Conservation (phyloP, 2,888 invertebrate species). For the Lacanobia wlatinum region DNA sequence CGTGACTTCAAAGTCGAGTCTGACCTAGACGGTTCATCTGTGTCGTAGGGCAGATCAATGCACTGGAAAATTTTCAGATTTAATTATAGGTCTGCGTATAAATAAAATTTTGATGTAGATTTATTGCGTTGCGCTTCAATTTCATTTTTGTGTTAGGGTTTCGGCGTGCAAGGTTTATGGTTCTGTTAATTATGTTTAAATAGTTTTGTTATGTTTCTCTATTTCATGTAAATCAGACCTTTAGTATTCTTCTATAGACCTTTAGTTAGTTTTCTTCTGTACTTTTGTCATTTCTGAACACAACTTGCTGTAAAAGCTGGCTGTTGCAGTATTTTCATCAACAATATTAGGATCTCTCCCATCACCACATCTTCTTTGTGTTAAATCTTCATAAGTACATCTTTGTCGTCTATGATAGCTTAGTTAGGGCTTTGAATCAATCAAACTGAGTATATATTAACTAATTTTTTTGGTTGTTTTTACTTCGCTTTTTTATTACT, state of each 20-base stretch:
- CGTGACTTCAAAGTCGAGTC: conserved; percentile 44
- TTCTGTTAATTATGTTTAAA: conserved; percentile 11
- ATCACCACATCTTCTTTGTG: neutral
- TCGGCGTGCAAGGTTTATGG: neutral
- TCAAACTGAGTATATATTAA: too few species aligned
- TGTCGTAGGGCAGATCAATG: conserved; percentile 15
- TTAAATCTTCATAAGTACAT: neutral
- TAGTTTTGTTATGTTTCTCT: neutral
- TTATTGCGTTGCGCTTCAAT: conserved; percentile 10
- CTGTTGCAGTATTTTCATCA: neutral
- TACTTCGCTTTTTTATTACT: too few species aligned
- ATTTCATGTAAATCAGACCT: neutral
- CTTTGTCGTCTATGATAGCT: neutral
- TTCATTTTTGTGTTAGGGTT: neutral
- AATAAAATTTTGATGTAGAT: conserved; percentile 2
- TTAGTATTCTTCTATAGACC: too few species aligned
- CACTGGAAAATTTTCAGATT: conserved; percentile 20
- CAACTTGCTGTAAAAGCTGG: too few species aligned
- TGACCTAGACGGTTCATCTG: conserved; percentile 23
- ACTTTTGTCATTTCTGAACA: neutral
- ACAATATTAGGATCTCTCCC: neutral
- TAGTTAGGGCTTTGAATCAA: too few species aligned
- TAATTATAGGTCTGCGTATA: neutral
- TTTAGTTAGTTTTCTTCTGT: neutral
- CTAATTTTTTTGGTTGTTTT: too few species aligned